Evolutionary conservation across 2,797 vertebrate genomes (phyloP).

Genomic region (Dendrocincla fuliginosa): DNA sequence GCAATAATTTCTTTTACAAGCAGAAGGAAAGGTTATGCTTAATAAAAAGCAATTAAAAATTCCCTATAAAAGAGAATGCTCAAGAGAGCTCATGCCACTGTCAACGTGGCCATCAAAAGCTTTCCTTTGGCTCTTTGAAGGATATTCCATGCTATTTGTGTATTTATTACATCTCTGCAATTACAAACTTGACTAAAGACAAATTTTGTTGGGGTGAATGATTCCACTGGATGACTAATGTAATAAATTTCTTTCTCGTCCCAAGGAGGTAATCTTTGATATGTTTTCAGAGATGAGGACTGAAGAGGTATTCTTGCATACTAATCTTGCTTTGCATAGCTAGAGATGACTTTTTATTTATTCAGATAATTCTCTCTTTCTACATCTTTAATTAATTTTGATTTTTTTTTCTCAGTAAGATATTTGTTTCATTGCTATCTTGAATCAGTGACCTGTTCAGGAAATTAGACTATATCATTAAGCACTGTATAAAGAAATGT

Average conservation of each 20-base stretch:
- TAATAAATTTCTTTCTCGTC: neutral
- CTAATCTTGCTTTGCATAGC: neutral
- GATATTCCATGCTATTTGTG: neutral
- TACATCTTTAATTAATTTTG: neutral
- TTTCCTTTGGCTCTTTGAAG: conserved; percentile 1
- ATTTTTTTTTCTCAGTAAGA: neutral
- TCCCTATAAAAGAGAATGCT: conserved; percentile 62
- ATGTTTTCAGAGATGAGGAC: neutral
- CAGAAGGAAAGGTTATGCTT: conserved; percentile 75
- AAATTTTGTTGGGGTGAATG: neutral
- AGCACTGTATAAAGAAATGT: neutral
- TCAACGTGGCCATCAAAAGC: neutral
- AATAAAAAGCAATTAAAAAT: conserved; percentile 76
- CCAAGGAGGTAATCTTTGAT: neutral
- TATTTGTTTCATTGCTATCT: neutral
- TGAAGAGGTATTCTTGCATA: neutral
- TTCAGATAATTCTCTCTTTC: neutral
- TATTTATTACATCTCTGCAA: neutral
- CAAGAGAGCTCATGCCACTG: conserved; percentile 12
- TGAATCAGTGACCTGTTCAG: neutral
- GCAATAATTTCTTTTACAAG: conserved; percentile 70
- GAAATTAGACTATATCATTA: neutral
- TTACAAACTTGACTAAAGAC: neutral
- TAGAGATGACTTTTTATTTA: neutral
- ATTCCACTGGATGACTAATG: neutral